Conservation (phyloP, 2,113 vertebrate species). For the Agelaius phoeniceus region DNA sequence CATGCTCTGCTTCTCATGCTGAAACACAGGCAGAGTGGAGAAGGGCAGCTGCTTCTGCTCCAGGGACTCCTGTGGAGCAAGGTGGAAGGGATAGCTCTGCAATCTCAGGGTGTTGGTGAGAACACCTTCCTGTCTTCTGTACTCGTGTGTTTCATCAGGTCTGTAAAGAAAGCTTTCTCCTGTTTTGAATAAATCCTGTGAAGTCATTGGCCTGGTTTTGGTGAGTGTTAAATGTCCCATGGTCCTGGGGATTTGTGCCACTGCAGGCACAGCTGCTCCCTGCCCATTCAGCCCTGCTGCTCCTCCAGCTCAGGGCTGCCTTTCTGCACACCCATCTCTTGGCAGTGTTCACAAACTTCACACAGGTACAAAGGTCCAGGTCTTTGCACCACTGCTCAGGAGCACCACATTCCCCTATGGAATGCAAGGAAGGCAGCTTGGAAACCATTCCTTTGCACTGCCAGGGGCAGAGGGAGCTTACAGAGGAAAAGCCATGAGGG, state of each 20-base stretch:
- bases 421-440: neutral
- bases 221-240: neutral
- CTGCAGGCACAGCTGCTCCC: neutral
- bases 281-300: accelerated
- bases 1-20: neutral
- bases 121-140: neutral
- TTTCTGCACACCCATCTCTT: neutral
- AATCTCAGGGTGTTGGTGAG: neutral
- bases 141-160: neutral
- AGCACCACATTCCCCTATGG: neutral
- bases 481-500: neutral
- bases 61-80: neutral
- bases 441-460: neutral
- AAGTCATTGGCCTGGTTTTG: neutral
- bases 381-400: neutral
- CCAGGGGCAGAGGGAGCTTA: neutral
- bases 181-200: constrained; percentile 45
- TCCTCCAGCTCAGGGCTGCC: neutral
- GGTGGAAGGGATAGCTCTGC: neutral
- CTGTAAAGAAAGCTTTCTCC: constrained; percentile 5
- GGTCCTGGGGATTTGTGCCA: neutral
- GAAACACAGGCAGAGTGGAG: neutral
- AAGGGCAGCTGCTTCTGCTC: neutral
- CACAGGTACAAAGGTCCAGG: neutral
- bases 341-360: neutral